Evolutionary conservation across 2,888 invertebrate genomes (phyloP).

Genomic region (Ophion ellenae): DNA sequence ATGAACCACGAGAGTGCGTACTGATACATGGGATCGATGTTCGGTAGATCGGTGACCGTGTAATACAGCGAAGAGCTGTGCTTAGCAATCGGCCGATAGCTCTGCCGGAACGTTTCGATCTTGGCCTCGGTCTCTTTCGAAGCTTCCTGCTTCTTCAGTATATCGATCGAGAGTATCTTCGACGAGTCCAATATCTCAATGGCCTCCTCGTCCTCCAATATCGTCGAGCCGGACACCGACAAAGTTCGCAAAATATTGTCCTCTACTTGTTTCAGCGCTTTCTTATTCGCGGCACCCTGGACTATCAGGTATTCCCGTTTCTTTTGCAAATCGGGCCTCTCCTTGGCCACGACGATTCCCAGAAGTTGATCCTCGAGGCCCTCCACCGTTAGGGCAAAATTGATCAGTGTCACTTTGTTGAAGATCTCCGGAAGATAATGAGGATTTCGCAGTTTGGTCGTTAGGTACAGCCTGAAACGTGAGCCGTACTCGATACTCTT

Average conservation of each 20-base stretch:
- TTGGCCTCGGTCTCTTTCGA: slow-evolving; percentile 91
- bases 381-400: slow-evolving; percentile 92
- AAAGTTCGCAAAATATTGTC: slow-evolving; percentile 94
- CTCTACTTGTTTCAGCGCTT: slow-evolving; percentile 92
- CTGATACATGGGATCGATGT: slow-evolving; percentile 95
- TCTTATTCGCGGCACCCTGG: slow-evolving; percentile 91
- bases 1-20: slow-evolving; percentile 95
- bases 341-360: slow-evolving; percentile 93
- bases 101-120: slow-evolving; percentile 90
- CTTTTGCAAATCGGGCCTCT: slow-evolving; percentile 93
- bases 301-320: slow-evolving; percentile 91
- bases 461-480: slow-evolving; percentile 91
- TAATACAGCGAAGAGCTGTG: slow-evolving; percentile 93
- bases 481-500: slow-evolving; percentile 91
- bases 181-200: slow-evolving; percentile 95
- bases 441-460: slow-evolving; percentile 93
- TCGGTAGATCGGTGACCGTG: slow-evolving; percentile 92
- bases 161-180: slow-evolving; percentile 92
- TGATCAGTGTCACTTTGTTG: slow-evolving; percentile 92
- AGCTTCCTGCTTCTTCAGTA: slow-evolving; percentile 91
- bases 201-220: slow-evolving; percentile 95
- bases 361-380: slow-evolving; percentile 93
- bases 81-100: slow-evolving; percentile 91
- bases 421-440: slow-evolving; percentile 94
- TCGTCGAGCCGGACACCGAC: slow-evolving; percentile 93